Evolutionary conservation across 2,113 vertebrate genomes (phyloP), one percentile per base, ranked within the genome.

Genomic region (Laterallus jamaicensis): DNA sequence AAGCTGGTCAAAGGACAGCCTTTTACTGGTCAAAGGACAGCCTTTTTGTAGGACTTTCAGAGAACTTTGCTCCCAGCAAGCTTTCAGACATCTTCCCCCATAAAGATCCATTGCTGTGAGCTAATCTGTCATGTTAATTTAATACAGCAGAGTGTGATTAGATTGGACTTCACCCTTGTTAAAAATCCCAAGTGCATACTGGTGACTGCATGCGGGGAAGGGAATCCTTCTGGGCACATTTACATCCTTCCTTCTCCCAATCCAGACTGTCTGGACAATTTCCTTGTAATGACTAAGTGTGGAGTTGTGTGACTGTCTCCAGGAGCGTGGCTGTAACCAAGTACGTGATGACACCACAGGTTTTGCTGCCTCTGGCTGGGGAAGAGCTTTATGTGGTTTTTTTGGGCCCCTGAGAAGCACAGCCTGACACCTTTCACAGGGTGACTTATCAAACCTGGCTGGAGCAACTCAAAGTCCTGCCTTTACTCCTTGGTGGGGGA

Each of bases 271-370:
- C 16, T 8, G 10, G 71, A 39, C 32, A 50, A 20, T 80, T 42
- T 75, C 59, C 54, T 52, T 82, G 40, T 39, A 18, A 21, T 18
- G 60, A 24, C 35, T 86, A 78, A 5, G 24, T 26, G 42, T 59
- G 42, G 49, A 62, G 39, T n/a, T 0, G 2, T 5, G n/a, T 39
- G 85, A 22, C 13, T 19, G 19, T 52, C 47, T 86, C 59, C 29
- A 62, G 39, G 29, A 55, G 13, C 3, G 37, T 12, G 63, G 58
- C 39, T 64, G 49, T 60, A 40, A 55, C 18, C 26, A 44, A 17
- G 16, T 9, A 12, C 4, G 18, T 7, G 37, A 54, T 63, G 37
- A 50, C n/a, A n/a, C n/a, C 1, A 0, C 0, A 1, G 37, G 8
- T 25, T 85, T 79, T 63, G 11, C 56, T 85, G 62, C 28, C 56